Base-by-base conservation (phyloP, 1,140 invertebrate genomes). In the Pachypeltis micranthus region DNA sequence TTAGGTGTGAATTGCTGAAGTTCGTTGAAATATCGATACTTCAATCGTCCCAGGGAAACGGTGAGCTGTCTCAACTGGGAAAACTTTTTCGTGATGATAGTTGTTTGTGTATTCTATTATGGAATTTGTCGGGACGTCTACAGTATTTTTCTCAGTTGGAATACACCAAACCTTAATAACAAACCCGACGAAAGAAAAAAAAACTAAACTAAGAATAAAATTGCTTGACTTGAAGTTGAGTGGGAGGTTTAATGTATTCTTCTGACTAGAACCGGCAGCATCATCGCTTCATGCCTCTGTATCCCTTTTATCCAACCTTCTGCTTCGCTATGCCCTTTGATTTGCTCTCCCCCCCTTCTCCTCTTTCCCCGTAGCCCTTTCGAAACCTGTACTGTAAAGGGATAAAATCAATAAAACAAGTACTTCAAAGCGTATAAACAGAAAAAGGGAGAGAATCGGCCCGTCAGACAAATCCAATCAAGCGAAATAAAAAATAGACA, bases 351-450 rank as follows among this genome's bases (percentile, higher is more conserved):
- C 47, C 47, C 23, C 21, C 19, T 21, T 16, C 4, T 51, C 4
- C 47, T 14, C 21, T 51, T 39, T 39, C 7, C 31, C 16, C 7
- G 7, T 39, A 7, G 31, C 7, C 31, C 47, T n/a, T n/a, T n/a
- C n/a, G n/a, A 7, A 51, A 21, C 10, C 47, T 14, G 23, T 51
- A 51, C 4, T 10, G 47, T 19, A 3, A 28, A 19, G 1, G 28
- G 57, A 59, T 59, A 59, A 59, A 59, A 59, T 59, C 57, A 59
- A 59, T 59, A 59, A 34, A 59, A 59, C 57, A 59, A 59, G 31
- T 59, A 59, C 57, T 59, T 59, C 57, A 59, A 59, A 59, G 57
- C 57, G 28, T n/a, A 59, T 59, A 59, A 59, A 59, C 31, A 28
- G 28, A 59, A 59, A 14, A 59, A 59, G n/a, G 57, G 24, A 59